Base-by-base conservation (phyloP, 2,797 vertebrate species). In the Sphenodon punctatus region DNA sequence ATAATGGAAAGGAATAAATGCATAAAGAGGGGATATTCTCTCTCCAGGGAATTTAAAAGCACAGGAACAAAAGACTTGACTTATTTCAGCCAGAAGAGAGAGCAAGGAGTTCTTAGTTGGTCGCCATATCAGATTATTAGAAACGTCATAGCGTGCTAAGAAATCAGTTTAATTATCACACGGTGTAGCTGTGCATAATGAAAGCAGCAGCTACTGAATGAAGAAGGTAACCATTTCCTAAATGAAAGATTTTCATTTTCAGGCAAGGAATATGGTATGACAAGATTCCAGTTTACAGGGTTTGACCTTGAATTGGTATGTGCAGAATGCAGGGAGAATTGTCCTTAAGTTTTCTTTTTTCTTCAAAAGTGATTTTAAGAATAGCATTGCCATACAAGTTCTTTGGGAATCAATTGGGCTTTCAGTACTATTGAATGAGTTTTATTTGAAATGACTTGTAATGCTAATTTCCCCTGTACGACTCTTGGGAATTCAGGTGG, bases 141-240 rank as follows among this genome's bases (percentile, higher is more conserved):
- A 90, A 90, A 80, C 60, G 80, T 88, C 68, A 89, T 75, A 84
- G 76, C 76, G 72, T 81, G 77, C 66, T 19, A 87, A 80, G 88
- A 87, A 90, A 90, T 89, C 39, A 0, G 66, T 86, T 88, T 91
- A 89, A 92, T 92, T 90, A 90, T 90, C 89, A 89, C 68, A 88
- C 84, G 78, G 63, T 82, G 48, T 81, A 84, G 49, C 5, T 43
- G 71, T 78, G 39, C 67, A 85, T 84, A 85, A 91, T 86, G 86
- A 85, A 89, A 86, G 67, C 71, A 86, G 67, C 72, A 70, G 67
- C 86, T 82, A 56, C 64, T 3, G 39, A 25, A 19, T 85, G 69
- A 70, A 76, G 76, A 74, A 80, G 36, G 76, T 78, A 86, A 86
- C 92, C 78, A 61, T 89, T 90, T 89, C 90, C 90, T 0, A 77